Conservation (phyloP, 2,888 invertebrate species). For the Zootermopsis nevadensis region DNA sequence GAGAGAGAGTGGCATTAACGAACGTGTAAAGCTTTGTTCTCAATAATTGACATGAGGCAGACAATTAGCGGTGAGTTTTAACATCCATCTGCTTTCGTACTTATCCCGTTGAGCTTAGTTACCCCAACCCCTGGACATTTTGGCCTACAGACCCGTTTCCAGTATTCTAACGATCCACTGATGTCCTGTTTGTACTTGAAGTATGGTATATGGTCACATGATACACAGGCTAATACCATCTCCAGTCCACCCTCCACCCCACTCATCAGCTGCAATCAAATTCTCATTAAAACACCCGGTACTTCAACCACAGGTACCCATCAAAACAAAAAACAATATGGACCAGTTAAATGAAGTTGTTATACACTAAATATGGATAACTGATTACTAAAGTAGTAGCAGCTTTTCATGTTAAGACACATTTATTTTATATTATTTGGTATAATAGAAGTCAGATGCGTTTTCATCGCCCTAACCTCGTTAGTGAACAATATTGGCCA, state of each 20-base stretch:
- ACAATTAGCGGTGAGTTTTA: conserved; percentile 11
- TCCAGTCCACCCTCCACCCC: neutral
- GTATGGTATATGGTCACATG: neutral
- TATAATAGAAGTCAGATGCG: no score
- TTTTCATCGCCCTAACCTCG: no score
- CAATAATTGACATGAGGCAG: conserved; percentile 1
- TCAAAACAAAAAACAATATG: neutral
- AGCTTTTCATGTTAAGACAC: no score
- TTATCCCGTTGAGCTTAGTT: neutral
- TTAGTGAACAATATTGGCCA: no score
- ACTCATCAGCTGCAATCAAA: neutral
- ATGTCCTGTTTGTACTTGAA: neutral
- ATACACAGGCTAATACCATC: neutral
- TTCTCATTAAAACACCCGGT: neutral
- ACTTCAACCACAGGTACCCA: neutral
- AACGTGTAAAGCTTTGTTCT: neutral
- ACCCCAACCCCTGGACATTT: neutral
- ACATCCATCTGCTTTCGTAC: neutral
- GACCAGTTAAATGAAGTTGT: neutral
- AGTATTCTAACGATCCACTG: neutral
- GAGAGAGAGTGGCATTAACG: neutral
- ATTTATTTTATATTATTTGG: no score
- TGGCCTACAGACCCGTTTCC: neutral
- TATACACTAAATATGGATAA: neutral
- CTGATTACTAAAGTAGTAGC: neutral